phyloP scores from a whole-genome alignment of 2,113 vertebrate genomes.

The Bungarus multicinctus region DNA sequence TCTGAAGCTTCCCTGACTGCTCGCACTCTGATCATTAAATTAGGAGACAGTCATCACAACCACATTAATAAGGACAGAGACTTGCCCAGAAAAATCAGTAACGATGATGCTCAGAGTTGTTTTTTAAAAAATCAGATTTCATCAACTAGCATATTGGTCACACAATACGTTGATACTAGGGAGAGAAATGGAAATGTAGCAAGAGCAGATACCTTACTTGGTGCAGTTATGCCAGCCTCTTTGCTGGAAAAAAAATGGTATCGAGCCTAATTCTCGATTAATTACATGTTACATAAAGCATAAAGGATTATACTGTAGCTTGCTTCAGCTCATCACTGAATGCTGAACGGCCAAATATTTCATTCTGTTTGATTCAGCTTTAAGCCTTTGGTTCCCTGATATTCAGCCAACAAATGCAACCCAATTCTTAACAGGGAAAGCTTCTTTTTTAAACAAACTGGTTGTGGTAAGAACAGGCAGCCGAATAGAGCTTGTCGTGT shows the following conservation, averaged over 20 bases:
- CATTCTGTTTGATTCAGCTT: constrained; percentile 12
- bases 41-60: neutral
- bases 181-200: neutral
- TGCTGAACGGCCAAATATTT: neutral
- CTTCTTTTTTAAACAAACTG: constrained; percentile 15
- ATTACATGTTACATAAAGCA: neutral
- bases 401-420: neutral
- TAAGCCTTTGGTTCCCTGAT: neutral
- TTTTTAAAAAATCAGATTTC: neutral
- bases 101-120: neutral
- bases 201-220: no score
- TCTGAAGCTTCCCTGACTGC: neutral
- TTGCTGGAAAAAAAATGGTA: neutral
- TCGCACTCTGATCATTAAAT: neutral
- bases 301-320: neutral
- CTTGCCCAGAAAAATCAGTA: neutral
- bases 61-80: neutral
- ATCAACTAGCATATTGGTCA: neutral
- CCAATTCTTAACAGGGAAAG: constrained; percentile 1
- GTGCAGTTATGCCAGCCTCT: neutral
- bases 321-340: neutral
- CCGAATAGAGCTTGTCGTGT: neutral
- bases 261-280: neutral
- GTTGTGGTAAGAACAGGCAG: neutral
- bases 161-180: neutral